Evolutionary conservation across 1,140 invertebrate species (phyloP).

Genomic region (Dinothrombium tinctorium): DNA sequence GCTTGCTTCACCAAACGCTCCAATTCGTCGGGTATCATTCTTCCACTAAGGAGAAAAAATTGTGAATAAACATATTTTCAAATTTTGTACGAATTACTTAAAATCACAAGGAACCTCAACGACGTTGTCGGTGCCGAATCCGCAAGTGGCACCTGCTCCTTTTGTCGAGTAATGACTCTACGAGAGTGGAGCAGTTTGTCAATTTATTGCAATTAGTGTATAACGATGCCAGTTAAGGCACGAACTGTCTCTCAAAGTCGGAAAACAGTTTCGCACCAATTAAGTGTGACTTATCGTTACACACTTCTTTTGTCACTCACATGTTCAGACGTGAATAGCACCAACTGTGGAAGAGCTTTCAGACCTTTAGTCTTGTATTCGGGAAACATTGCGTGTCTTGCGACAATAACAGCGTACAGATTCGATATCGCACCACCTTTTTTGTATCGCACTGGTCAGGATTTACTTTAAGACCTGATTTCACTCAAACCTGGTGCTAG

Average conservation of each 20-base stretch:
- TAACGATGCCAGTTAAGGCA: conserved; percentile 12
- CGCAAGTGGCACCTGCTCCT: conserved; percentile 76
- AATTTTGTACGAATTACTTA: too few species aligned
- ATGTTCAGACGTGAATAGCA: conserved; percentile 91
- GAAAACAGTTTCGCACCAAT: background rate
- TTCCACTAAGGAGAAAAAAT: conserved; percentile 32
- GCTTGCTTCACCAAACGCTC: conserved; percentile 59
- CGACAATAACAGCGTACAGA: conserved; percentile 79
- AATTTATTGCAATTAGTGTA: background rate
- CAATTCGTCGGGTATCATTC: conserved; percentile 66
- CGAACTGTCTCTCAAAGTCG: conserved; percentile 1
- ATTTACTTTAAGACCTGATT: too few species aligned
- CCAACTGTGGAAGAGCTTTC: conserved; percentile 49
- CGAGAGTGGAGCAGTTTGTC: conserved; percentile 15
- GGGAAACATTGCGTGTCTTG: conserved; percentile 83
- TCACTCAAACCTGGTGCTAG: conserved; percentile 58
- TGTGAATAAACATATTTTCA: too few species aligned
- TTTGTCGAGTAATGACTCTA: conserved; percentile 97
- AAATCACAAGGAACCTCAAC: conserved; percentile 69
- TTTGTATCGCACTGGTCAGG: too few species aligned
- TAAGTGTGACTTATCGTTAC: background rate
- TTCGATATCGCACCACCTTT: conserved; percentile 89
- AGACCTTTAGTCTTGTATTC: conserved; percentile 80
- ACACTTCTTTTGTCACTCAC: conserved; percentile 27
- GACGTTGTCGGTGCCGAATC: conserved; percentile 86